A percentile compares a stretch with the other conserved stretches of the same genome.
Evolutionary conservation across 2,113 vertebrate species (phyloP).

Genomic region (Hippolais icterina): DNA sequence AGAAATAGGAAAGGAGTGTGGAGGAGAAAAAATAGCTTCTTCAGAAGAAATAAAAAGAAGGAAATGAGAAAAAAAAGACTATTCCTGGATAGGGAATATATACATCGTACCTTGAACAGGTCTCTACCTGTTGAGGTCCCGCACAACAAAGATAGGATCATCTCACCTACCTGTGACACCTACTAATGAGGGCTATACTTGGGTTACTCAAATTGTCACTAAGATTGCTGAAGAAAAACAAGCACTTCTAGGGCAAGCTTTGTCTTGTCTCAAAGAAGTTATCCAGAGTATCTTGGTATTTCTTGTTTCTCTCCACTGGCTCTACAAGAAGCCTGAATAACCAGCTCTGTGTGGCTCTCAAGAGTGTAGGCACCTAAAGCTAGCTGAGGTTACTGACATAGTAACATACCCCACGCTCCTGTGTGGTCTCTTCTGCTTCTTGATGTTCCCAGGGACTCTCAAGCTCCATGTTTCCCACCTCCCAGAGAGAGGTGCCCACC

Average conservation of each 20-base stretch:
- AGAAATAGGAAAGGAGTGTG: background rate
- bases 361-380: background rate
- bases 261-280: background rate
- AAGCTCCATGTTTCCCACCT: background rate
- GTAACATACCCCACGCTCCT: accelerated
- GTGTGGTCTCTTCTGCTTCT: background rate
- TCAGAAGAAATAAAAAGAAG: background rate
- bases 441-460: background rate
- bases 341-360: background rate
- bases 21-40: background rate
- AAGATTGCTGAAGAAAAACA: background rate
- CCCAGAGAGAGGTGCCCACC: background rate
- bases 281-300: background rate
- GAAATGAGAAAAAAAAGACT: background rate
- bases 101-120: background rate
- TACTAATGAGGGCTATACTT: background rate
- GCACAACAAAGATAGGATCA: background rate
- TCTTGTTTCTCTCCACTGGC: background rate
- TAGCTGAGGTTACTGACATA: background rate
- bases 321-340: background rate
- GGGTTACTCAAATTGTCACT: background rate
- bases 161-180: background rate
- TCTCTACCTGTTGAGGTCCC: background rate
- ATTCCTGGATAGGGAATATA: background rate
- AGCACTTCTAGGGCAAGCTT: background rate